These are phyloP conservation scores for Diorhabda elongata DNA, from an alignment of 1,140 invertebrate species.

Conservation along the genomic window DNA sequence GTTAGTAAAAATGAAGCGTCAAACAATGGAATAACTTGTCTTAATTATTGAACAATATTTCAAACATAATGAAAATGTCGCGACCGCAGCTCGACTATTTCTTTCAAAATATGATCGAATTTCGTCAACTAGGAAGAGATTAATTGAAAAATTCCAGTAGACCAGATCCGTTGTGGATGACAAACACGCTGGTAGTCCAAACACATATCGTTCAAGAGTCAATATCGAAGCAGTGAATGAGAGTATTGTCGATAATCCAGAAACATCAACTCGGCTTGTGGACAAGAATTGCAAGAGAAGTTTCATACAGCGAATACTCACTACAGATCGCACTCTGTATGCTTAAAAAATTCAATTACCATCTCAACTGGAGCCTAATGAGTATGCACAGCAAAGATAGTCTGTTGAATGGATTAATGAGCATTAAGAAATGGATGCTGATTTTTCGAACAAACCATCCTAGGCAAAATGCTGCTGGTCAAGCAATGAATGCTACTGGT, in stretches of 20 bases:
- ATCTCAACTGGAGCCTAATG: neutral
- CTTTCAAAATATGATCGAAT: constrained; percentile 33
- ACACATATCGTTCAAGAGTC: neutral
- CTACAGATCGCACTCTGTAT: neutral
- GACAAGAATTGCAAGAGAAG: neutral
- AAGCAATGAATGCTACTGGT: constrained; percentile 13
- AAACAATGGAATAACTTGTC: constrained; percentile 7
- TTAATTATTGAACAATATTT: constrained; percentile 34
- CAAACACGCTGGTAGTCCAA: constrained; percentile 19
- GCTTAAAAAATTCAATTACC: neutral
- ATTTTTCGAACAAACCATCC: neutral
- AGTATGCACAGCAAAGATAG: neutral
- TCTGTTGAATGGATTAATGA: neutral
- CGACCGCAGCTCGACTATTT: constrained; percentile 28
- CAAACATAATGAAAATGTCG: constrained; percentile 35
- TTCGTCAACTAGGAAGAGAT: neutral
- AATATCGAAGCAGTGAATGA: constrained; percentile 26
- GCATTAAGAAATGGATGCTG: neutral
- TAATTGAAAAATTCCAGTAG: constrained; percentile 34
- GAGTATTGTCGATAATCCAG: constrained; percentile 31
- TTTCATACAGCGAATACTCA: neutral
- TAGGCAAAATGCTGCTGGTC: neutral
- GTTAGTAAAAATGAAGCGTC: constrained; percentile 8
- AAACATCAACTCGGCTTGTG: neutral
- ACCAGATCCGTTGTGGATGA: constrained; percentile 24